Evolutionary conservation across 2,113 vertebrate genomes (phyloP).

Genomic region (Terrapene triunguis): DNA sequence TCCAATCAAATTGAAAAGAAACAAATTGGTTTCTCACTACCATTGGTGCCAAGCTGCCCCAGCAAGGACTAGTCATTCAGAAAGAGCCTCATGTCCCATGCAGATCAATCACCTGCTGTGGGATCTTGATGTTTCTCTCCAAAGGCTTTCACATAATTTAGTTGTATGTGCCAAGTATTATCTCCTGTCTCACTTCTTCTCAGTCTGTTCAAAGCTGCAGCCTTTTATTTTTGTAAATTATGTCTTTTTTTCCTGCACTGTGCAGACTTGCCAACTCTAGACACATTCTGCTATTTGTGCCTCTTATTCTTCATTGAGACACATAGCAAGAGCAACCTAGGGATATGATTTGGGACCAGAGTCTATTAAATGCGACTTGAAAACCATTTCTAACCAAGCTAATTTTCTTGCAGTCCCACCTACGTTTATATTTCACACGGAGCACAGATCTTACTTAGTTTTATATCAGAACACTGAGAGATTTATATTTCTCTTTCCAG

Average conservation of each 20-base stretch:
- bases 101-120: not conserved
- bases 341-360: conserved; percentile 41
- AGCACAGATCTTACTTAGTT: not conserved
- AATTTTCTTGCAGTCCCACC: conserved; percentile 12
- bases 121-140: not conserved
- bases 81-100: not conserved
- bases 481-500: not conserved
- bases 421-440: conserved; percentile 15
- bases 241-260: not conserved
- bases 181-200: not conserved
- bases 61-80: not conserved
- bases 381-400: conserved; percentile 15
- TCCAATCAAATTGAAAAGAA: not conserved
- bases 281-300: not conserved
- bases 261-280: not conserved
- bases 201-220: not conserved
- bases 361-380: not conserved
- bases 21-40: not conserved
- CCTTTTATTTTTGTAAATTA: not conserved
- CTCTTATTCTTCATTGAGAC: conserved; percentile 7
- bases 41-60: not conserved
- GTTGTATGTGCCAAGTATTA: not conserved
- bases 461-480: not conserved
- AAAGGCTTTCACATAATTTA: not conserved
- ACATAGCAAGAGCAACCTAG: not conserved